Conservation (phyloP, 2,888 invertebrate genomes). For the Bombylius discolor region DNA sequence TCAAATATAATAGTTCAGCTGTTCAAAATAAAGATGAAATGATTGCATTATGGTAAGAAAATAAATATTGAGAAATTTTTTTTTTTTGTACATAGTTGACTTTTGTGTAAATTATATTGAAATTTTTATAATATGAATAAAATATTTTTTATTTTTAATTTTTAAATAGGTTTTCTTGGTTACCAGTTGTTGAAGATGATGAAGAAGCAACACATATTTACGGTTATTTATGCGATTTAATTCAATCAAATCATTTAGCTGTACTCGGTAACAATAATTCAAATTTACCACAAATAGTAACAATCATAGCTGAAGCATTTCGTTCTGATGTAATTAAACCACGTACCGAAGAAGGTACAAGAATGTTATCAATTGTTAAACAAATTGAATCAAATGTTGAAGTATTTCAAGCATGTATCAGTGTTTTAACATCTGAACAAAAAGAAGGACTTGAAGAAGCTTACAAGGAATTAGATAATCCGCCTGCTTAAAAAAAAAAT, state of each 20-base stretch:
- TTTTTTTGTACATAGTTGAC: background rate
- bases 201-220: slow-evolving; percentile 96
- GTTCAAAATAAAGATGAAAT: slow-evolving; percentile 72
- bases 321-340: slow-evolving; percentile 66
- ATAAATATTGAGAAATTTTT: slow-evolving; percentile 24
- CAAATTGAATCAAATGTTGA: slow-evolving; percentile 75
- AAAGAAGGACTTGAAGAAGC: slow-evolving; percentile 72
- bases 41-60: slow-evolving; percentile 66
- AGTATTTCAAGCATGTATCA: slow-evolving; percentile 67
- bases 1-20: slow-evolving; percentile 75
- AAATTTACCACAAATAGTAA: slow-evolving; percentile 78
- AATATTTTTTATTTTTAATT: slow-evolving; percentile 2
- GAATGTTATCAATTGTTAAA: slow-evolving; percentile 73
- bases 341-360: slow-evolving; percentile 56
- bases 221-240: slow-evolving; percentile 87
- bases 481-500: slow-evolving; percentile 13
- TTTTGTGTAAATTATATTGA: background rate
- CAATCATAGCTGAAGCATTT: slow-evolving; percentile 84
- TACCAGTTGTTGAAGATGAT: slow-evolving; percentile 90
- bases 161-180: slow-evolving; percentile 63
- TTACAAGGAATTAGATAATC: slow-evolving; percentile 29
- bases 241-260: slow-evolving; percentile 78
- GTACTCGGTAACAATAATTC: slow-evolving; percentile 76
- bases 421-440: slow-evolving; percentile 63
- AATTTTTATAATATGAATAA: background rate